phyloP scores from a whole-genome alignment of 2,888 invertebrate genomes.

The Lycaena phlaeas region DNA sequence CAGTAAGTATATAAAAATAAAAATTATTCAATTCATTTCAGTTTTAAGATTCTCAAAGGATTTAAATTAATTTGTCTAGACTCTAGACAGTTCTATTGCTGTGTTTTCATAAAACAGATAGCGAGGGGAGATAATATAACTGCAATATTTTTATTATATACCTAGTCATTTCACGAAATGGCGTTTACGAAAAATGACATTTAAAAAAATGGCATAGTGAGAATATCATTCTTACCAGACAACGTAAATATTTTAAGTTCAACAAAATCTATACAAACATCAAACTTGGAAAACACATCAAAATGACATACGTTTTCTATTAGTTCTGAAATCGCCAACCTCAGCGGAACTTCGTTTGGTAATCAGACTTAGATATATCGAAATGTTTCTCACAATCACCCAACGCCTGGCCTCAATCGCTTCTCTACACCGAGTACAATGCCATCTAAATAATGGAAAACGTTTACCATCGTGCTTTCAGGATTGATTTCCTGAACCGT shows the following conservation, averaged over 20 bases:
- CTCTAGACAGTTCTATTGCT: slow-evolving; percentile 4
- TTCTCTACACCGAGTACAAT: slow-evolving; percentile 20
- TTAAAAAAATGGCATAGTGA: no score
- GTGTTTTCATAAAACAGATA: not conserved
- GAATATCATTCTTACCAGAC: no score
- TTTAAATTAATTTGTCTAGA: slow-evolving; percentile 7
- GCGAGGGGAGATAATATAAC: not conserved
- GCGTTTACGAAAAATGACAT: no score
- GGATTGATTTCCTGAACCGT: slow-evolving; percentile 56
- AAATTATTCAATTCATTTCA: no score
- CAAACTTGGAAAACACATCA: not conserved
- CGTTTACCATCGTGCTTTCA: slow-evolving; percentile 46
- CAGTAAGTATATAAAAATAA: no score
- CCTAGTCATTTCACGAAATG: not conserved
- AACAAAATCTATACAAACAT: no score
- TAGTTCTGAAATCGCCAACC: slow-evolving; percentile 3
- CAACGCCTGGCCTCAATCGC: slow-evolving; percentile 20
- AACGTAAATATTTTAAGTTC: no score
- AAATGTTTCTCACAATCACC: slow-evolving; percentile 47
- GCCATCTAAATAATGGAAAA: slow-evolving; percentile 54
- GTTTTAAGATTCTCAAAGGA: not conserved
- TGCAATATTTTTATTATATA: not conserved
- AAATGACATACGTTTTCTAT: not conserved
- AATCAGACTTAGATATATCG: slow-evolving; percentile 41
- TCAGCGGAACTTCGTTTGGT: slow-evolving; percentile 27